Evolutionary conservation across 2,797 vertebrate species (phyloP), one percentile per base, ranked within the genome.

Genomic region (Natrix natrix): DNA sequence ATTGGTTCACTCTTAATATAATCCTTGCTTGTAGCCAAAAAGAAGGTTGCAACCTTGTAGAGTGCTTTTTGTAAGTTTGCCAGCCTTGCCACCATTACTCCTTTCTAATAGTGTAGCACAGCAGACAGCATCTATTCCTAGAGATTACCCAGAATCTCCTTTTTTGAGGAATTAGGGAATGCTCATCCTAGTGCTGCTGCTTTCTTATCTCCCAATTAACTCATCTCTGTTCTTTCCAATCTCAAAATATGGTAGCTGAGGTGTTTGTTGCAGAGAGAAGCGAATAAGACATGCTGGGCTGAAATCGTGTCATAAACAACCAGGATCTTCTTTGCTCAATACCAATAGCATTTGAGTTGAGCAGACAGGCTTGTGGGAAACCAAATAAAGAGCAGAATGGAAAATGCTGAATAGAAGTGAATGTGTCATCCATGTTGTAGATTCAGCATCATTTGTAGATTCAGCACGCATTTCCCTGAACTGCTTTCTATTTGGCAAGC

Each of bases 401-500:
- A 48, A 87, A 26, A 61, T n/a, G 32, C 16, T 48, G 13, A 26
- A n/a, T 22, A 43, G 32, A 78, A 59, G 43, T n/a, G 16, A 26
- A n/a, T 4, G 37, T 22, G 14, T 54, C n/a, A 32, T 54, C 28
- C 89, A 12, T 59, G 20, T 24, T 28, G 86, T 37, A 54, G 54
- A 87, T 69, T 22, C 16, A 48, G 17, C 69, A 37, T 74, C 69
- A 37, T 74, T 37, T 37, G 32, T 37, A 74, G 69, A 43, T 43
- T 78, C 74, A 43, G 74, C 20, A 24, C 24, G 37, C 10, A 83
- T 83, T 83, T 83, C 48, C 37, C 20, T 83, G 37, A 83, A 83
- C 24, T 83, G 37, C 74, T 83, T 83, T 83, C 74, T 48, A 37
- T 89, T 78, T 60, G 91, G 61, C 89, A 95, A 59, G 90, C 92